A percentile compares a stretch with the other conserved stretches of the same genome.
Evolutionary conservation across 2,797 vertebrate genomes (phyloP).

Genomic region (Tarsius wallacei): DNA sequence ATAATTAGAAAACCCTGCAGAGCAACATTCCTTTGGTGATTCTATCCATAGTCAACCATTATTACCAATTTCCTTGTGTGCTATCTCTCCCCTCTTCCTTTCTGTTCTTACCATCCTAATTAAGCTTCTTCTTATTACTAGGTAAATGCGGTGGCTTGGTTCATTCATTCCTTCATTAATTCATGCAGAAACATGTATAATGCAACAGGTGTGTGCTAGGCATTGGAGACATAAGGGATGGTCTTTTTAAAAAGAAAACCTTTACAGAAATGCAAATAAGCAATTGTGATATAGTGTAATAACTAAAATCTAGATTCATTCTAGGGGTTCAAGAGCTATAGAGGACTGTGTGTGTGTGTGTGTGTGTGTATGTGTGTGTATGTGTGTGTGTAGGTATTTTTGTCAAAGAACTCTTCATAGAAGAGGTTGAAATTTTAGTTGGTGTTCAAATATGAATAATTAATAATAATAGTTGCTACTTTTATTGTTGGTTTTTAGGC

Average conservation of each 20-base stretch:
- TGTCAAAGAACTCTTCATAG: constrained; percentile 25
- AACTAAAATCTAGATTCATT: background rate
- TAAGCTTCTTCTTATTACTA: background rate
- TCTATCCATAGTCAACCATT: background rate
- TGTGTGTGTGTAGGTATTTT: background rate
- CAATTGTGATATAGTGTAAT: background rate
- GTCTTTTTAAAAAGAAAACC: background rate
- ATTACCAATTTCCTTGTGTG: background rate
- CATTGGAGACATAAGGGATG: background rate
- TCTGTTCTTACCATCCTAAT: background rate
- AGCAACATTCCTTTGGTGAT: background rate
- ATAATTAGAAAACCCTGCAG: background rate
- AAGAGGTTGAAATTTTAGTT: background rate
- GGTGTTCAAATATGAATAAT: constrained; percentile 15
- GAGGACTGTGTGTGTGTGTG: background rate
- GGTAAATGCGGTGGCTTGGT: background rate
- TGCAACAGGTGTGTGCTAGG: background rate
- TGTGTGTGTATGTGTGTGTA: background rate
- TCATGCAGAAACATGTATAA: background rate
- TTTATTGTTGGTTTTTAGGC: background rate
- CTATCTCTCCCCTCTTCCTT: background rate
- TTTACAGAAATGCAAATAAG: background rate
- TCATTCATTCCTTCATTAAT: background rate
- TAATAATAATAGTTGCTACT: background rate
- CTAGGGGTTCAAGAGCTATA: background rate